Base-by-base conservation (phyloP, 1,140 invertebrate genomes). In the Brachionus sp. region DNA sequence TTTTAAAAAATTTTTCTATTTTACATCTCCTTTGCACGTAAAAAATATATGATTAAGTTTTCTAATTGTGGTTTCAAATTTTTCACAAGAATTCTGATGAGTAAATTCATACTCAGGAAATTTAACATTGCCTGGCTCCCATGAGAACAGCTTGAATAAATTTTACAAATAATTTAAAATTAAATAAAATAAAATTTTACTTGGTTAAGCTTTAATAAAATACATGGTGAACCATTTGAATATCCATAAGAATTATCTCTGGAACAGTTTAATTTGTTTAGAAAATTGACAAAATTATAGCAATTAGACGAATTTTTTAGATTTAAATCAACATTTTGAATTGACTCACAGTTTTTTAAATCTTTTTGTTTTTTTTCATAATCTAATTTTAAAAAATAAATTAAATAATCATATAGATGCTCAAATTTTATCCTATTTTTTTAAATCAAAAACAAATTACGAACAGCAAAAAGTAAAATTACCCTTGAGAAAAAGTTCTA, bases 401-500 rank as follows among this genome's bases (percentile, higher is more conserved):
- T 2, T 19, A 1, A n/a, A 57, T 57, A 5, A 5, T 53, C 13
- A 3, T 53, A 5, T 53, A 13, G 12, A 13, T n/a, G n/a, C n/a
- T n/a, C n/a, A n/a, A 16, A 53, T 53, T 53, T 53, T 53, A 5
- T 6, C 19, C 13, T 53, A 53, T 25, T 64, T 64, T 4, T 5
- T 62, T 9, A 25, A 23, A 16, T 23, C 12, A 64, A 66, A 66
- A 3, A 66, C n/a, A 16, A 16, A 70, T n/a, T n/a, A n/a, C n/a
- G n/a, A n/a, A n/a, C n/a, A n/a, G n/a, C n/a, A n/a, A n/a, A n/a
- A n/a, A n/a, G n/a, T n/a, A n/a, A n/a, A n/a, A n/a, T n/a, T n/a
- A n/a, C 66, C 66, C 39, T 29, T 46, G 44, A 75, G 13, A 75
- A 75, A 46, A 25, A 75, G 6, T 23, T 75, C 70, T 25, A 75